Conservation (phyloP, 2,888 invertebrate genomes). For the Eristalis intricaria region DNA sequence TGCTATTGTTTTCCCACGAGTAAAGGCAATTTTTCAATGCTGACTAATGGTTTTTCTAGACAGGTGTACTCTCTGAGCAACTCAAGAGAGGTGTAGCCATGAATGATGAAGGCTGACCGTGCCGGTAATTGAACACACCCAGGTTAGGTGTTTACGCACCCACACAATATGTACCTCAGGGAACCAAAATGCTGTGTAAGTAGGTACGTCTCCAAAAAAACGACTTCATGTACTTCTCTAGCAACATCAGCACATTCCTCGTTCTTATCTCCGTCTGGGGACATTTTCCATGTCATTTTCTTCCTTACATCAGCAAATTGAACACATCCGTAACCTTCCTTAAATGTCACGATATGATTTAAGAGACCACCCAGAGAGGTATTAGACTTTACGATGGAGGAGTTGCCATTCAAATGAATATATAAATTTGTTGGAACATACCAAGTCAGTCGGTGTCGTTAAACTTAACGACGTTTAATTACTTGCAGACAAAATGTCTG, state of each 20-base stretch:
- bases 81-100: too few relatives aligned
- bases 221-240: too few relatives aligned
- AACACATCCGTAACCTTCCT: background rate
- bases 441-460: background rate
- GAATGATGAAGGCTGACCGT: too few relatives aligned
- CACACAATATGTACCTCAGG: too few relatives aligned
- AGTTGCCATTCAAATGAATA: background rate
- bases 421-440: background rate
- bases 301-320: background rate
- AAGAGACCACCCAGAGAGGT: background rate
- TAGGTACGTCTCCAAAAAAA: too few relatives aligned
- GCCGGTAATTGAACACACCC: too few relatives aligned
- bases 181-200: too few relatives aligned
- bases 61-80: too few relatives aligned
- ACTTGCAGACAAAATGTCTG: background rate
- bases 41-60: too few relatives aligned
- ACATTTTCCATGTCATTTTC: background rate
- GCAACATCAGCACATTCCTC: too few relatives aligned
- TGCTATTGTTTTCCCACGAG: background rate
- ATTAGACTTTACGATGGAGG: background rate
- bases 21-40: background rate
- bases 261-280: background rate
- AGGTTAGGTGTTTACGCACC: too few relatives aligned
- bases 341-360: background rate
- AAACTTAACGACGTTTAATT: background rate